Evolutionary conservation across 2,888 invertebrate species (phyloP).

Genomic region (Drosophila melanosoma): DNA sequence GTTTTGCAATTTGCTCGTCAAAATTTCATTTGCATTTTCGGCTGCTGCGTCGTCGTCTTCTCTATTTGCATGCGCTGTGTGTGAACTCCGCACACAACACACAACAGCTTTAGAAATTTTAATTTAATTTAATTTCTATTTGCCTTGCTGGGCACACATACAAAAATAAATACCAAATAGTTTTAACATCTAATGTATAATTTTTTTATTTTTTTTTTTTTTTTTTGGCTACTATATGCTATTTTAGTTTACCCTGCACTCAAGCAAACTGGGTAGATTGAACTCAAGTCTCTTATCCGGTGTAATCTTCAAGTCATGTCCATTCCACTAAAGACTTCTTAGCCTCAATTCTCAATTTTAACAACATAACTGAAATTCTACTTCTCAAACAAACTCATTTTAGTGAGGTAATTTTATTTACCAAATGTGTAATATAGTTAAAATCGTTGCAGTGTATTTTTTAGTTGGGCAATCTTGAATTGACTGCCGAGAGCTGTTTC

Average conservation of each 20-base stretch:
- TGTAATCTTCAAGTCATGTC: not conserved
- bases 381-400: not conserved
- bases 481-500: too few species aligned
- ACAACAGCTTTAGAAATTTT: constrained; percentile 56
- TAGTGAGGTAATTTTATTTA: not conserved
- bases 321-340: not conserved
- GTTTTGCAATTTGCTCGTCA: constrained; percentile 44
- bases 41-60: constrained; percentile 35
- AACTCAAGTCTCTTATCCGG: not conserved
- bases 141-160: constrained; percentile 65
- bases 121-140: constrained; percentile 66
- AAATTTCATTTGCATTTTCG: constrained; percentile 48
- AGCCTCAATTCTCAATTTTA: not conserved
- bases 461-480: not conserved
- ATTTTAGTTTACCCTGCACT: not conserved
- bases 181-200: constrained; percentile 53
- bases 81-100: constrained; percentile 41
- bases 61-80: constrained; percentile 48
- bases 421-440: not conserved
- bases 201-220: not conserved
- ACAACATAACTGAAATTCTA: not conserved
- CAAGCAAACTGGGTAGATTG: not conserved
- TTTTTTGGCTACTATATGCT: constrained; percentile 6
- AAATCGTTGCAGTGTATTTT: not conserved
- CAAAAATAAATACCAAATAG: constrained; percentile 55